Base-by-base conservation (phyloP, 2,888 invertebrate genomes). In the Cyrtodaria siliqua region DNA sequence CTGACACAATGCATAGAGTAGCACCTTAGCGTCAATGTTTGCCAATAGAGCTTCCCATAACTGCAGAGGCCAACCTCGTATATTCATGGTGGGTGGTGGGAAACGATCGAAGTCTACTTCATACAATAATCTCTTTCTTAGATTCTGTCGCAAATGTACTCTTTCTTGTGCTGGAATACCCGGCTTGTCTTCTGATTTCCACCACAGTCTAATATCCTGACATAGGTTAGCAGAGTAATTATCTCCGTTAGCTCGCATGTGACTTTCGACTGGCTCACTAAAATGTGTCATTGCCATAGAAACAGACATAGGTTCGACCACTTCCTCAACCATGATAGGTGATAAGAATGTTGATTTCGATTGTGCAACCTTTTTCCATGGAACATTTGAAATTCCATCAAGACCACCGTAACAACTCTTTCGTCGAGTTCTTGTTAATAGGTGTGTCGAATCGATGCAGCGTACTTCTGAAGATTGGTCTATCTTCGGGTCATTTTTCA, bases 251-350 rank as follows among this genome's bases (percentile, higher is more conserved):
- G 12, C 2, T 26, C 20, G 49, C 75, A 79, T 71, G 38, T 38
- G 40, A 1, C 38, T n/a, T 57, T 71, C 68, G 6, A 75, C 79
- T n/a, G 29, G 6, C 50, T 63, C 55, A 40, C 50, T 50, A 38
- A 79, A 69, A 33, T 76, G 69, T n/a, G 72, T 53, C 9, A 47
- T 1, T 8, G 79, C 76, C 50, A 56, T 59, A 16, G 64, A 23
- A 2, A 68, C 60, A n/a, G 71, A 79, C 75, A 79, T 75, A n/a
- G 66, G 74, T 24, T 75, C 79, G 12, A 68, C 4, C n/a, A 75
- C 55, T 20, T 59, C 53, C 9, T 75, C 63, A 4, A 63, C 38
- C 71, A 79, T 79, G 0, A 49, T 59, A 9, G 38, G 33, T 3
- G 75, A 55, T 18, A 79, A 38, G 16, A 55, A 27, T 12, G 79